A percentile compares a stretch with the other conserved stretches of the same genome.
Evolutionary conservation across 2,113 vertebrate species (phyloP).

Genomic region (Cygnus atratus): DNA sequence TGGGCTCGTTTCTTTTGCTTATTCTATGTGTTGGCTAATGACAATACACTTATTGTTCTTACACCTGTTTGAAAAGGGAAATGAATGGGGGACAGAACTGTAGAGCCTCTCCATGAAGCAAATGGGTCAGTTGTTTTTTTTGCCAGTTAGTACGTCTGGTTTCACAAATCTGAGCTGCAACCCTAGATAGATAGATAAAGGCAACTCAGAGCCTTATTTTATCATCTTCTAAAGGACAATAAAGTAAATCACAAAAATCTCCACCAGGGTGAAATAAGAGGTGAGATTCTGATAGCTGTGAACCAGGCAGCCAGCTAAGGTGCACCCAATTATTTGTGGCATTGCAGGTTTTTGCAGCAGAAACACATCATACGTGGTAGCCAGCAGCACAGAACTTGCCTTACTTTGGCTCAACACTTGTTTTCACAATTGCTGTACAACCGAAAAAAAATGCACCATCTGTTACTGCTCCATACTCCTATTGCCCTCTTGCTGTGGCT

Average conservation of each 20-base stretch:
- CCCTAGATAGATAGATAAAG: not conserved
- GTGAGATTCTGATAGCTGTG: not conserved
- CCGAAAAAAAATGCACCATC: not conserved
- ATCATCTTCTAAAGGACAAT: not conserved
- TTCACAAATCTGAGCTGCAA: not conserved
- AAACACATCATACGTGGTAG: not conserved
- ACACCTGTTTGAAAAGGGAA: conserved; percentile 36
- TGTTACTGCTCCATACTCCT: not conserved
- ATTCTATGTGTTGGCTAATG: conserved; percentile 23
- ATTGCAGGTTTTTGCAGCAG: not conserved
- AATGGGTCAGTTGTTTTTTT: not conserved
- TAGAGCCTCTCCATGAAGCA: conserved; percentile 9
- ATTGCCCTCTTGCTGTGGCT: not conserved
- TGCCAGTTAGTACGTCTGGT: not conserved
- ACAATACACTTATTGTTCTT: conserved; percentile 59
- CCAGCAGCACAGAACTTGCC: not conserved
- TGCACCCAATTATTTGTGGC: not conserved
- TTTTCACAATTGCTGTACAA: not conserved
- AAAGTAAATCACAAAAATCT: conserved; percentile 2
- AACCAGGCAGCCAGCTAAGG: not conserved
- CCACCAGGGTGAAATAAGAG: conserved; percentile 7
- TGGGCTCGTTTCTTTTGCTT: conserved; percentile 32
- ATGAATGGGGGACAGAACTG: conserved; percentile 10
- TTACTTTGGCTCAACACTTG: not conserved
- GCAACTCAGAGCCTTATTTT: not conserved